Percentiles rank a stretch among this genome's conserved stretches.
Evolutionary conservation across 2,797 vertebrate species (phyloP).

Genomic region (Luscinia megarhynchos): DNA sequence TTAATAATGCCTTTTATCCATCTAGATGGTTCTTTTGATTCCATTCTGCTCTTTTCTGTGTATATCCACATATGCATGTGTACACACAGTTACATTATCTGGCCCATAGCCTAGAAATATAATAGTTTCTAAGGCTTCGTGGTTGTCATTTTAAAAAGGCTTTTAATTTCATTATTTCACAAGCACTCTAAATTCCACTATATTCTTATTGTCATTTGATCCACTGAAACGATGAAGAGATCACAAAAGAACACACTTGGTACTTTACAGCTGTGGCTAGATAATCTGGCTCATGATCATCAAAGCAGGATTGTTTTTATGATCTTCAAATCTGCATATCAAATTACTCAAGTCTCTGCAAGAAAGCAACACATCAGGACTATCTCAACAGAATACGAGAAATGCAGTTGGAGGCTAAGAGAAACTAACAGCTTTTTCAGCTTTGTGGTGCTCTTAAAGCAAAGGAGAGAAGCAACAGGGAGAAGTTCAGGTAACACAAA

Average conservation of each 20-base stretch:
- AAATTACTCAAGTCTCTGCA: slow-evolving; percentile 37
- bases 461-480: slow-evolving; percentile 9
- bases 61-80: neutral
- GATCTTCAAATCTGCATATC: slow-evolving; percentile 71
- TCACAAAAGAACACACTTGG: slow-evolving; percentile 42
- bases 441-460: neutral
- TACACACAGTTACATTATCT: neutral
- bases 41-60: neutral
- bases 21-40: slow-evolving; percentile 2
- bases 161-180: slow-evolving; percentile 58
- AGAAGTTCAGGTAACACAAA: neutral
- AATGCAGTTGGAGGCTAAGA: slow-evolving; percentile 14
- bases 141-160: slow-evolving; percentile 20
- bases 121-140: neutral
- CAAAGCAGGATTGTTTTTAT: slow-evolving; percentile 67
- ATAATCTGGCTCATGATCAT: slow-evolving; percentile 68
- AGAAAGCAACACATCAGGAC: slow-evolving; percentile 45
- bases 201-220: slow-evolving; percentile 57
- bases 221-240: slow-evolving; percentile 39
- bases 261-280: slow-evolving; percentile 49
- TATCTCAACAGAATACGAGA: slow-evolving; percentile 42
- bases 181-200: slow-evolving; percentile 42
- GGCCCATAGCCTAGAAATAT: neutral
- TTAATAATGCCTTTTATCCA: neutral
- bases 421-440: slow-evolving; percentile 20